Evolutionary conservation across 2,797 vertebrate species (phyloP).

Genomic region (Oreochromis mossambicus): DNA sequence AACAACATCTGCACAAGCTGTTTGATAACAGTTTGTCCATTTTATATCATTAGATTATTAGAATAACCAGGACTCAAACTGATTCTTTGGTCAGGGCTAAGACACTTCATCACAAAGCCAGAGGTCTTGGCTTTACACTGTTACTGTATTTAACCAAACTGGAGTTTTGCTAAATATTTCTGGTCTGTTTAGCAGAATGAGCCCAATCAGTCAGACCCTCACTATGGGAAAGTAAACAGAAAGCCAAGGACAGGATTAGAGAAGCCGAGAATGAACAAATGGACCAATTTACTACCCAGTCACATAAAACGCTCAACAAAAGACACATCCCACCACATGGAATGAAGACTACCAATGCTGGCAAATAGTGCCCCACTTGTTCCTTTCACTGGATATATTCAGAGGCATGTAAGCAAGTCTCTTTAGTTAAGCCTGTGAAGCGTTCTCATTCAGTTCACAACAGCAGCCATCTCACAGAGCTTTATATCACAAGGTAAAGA

Average conservation of each 20-base stretch:
- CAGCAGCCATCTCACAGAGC: not conserved
- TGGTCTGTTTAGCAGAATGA: not conserved
- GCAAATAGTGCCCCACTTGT: not conserved
- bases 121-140: not conserved
- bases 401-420: not conserved
- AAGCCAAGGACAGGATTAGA: slow-evolving; percentile 34
- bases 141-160: not conserved
- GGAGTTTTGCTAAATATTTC: not conserved
- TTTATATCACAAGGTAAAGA: not conserved
- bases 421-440: not conserved
- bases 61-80: not conserved
- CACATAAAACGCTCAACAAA: slow-evolving; percentile 28
- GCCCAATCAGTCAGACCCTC: not conserved
- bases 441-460: not conserved
- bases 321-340: not conserved
- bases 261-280: not conserved
- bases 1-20: not conserved
- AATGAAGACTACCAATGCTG: not conserved
- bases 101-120: not conserved
- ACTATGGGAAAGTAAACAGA: slow-evolving; percentile 27
- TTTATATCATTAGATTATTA: not conserved
- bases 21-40: not conserved
- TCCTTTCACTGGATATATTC: not conserved
- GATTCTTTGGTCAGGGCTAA: not conserved
- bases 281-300: slow-evolving; percentile 35